These are phyloP conservation scores for Blomia tropicalis DNA, from an alignment of 2,888 invertebrate genomes.

Conservation along the genomic window DNA sequence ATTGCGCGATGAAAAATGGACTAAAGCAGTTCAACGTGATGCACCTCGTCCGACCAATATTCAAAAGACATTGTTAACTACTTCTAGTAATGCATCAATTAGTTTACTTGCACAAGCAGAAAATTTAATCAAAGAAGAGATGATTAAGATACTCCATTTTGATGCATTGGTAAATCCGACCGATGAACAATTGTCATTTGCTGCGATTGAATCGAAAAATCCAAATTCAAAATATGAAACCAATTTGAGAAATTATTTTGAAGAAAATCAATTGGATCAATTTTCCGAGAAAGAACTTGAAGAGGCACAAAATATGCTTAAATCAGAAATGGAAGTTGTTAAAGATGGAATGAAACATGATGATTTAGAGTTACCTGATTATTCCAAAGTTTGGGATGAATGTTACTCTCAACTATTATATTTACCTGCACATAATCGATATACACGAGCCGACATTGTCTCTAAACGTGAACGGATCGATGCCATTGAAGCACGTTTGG, in stretches of 20 bases:
- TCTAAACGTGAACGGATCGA: slow-evolving; percentile 78
- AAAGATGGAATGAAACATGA: slow-evolving; percentile 89
- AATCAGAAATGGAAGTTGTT: slow-evolving; percentile 71
- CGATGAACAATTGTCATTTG: slow-evolving; percentile 34
- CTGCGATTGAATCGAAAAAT: slow-evolving; percentile 33
- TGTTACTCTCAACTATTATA: slow-evolving; percentile 74
- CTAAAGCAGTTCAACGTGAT: slow-evolving; percentile 66
- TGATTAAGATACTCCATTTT: slow-evolving; percentile 84
- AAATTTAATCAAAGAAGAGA: slow-evolving; percentile 85
- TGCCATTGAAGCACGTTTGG: slow-evolving; percentile 43
- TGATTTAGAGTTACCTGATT: slow-evolving; percentile 73
- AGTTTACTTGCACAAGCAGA: slow-evolving; percentile 81
- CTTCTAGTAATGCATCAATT: slow-evolving; percentile 37
- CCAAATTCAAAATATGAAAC: slow-evolving; percentile 43
- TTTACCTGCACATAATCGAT: slow-evolving; percentile 74
- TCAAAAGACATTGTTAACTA: slow-evolving; percentile 62
- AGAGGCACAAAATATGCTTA: slow-evolving; percentile 49
- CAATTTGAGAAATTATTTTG: slow-evolving; percentile 57
- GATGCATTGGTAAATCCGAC: slow-evolving; percentile 66
- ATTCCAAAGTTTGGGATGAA: slow-evolving; percentile 92
- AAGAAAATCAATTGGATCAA: slow-evolving; percentile 66
- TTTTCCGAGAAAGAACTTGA: slow-evolving; percentile 47
- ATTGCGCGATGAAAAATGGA: slow-evolving; percentile 46
- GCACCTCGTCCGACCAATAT: slow-evolving; percentile 71
- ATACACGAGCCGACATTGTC: slow-evolving; percentile 81